These are phyloP conservation scores for Xestia xanthographa DNA, from an alignment of 2,888 invertebrate species.

Conservation along the genomic window DNA sequence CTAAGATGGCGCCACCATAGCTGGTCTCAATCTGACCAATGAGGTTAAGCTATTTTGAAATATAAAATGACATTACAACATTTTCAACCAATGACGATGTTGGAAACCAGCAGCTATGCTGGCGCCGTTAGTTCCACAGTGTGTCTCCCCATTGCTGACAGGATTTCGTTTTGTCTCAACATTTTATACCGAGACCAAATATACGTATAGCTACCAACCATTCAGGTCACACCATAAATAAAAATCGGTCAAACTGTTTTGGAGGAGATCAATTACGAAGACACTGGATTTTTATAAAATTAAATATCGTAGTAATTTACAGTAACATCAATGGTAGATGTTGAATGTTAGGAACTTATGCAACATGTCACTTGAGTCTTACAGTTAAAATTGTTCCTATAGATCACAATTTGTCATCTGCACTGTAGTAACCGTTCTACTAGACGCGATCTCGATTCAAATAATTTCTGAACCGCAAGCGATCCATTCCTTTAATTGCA, in stretches of 20 bases:
- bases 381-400: not conserved
- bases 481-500: not conserved
- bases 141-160: too few relatives aligned
- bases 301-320: not conserved
- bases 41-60: too few relatives aligned
- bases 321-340: too few relatives aligned
- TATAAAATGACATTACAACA: too few relatives aligned
- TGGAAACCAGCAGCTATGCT: too few relatives aligned
- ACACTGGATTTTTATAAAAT: not conserved
- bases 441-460: not conserved
- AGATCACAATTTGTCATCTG: not conserved
- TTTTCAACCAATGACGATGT: too few relatives aligned
- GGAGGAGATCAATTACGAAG: not conserved
- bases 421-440: not conserved
- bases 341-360: too few relatives aligned
- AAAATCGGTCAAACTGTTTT: not conserved
- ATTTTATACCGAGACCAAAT: not conserved
- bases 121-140: too few relatives aligned
- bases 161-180: not conserved
- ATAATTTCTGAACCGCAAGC: not conserved
- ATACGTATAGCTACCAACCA: not conserved
- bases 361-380: too few relatives aligned
- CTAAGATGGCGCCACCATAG: too few relatives aligned
- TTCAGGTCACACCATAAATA: not conserved
- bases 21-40: too few relatives aligned